Evolutionary conservation across 2,888 invertebrate genomes (phyloP), one percentile per base, ranked within the genome.

Genomic region (Leucophenga montana): DNA sequence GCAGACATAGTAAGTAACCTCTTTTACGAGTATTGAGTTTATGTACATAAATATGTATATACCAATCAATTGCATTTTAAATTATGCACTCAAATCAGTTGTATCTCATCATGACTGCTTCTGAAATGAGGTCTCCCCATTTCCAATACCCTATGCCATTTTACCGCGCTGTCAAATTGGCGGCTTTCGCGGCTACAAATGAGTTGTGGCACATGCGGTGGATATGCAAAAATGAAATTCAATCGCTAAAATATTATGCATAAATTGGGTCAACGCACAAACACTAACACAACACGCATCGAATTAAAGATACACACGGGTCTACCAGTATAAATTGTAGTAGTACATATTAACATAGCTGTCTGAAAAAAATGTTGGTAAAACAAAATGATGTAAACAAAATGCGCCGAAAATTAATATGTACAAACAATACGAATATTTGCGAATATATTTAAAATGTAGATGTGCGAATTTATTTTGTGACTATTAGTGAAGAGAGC

Each of bases 101-200:
- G 8, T 8, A 39, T 39, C 39, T 39, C 39, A 39, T 39, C 39
- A 39, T 61, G 46, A 9, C 9, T 62, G 31, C 31, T 68, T 73
- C 75, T 71, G 18, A 56, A 56, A 53, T 44, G 48, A 44, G 31
- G 50, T 48, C 53, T 56, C 22, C 39, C 57, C 33, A 56, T n/a
- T 61, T 18, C 27, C 44, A 67, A 56, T 67, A 20, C 54, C 27
- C 57, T 57, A 31, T 27, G 20, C 16, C 62, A 18, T 11, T 27
- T 50, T 31, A 56, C 66, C 66, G 72, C 72, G 72, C 65, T 73
- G 71, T 75, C 82, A 81, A 81, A 81, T 81, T 81, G 80, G 80
- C 82, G 80, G 80, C 82, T 81, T 82, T 80, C 73, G 74, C 76
- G 82, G 80, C 82, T 73, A 73, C 71, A 83, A 77, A 79, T 75